Conservation (phyloP, 2,888 invertebrate species). For the Metellina segmentata region DNA sequence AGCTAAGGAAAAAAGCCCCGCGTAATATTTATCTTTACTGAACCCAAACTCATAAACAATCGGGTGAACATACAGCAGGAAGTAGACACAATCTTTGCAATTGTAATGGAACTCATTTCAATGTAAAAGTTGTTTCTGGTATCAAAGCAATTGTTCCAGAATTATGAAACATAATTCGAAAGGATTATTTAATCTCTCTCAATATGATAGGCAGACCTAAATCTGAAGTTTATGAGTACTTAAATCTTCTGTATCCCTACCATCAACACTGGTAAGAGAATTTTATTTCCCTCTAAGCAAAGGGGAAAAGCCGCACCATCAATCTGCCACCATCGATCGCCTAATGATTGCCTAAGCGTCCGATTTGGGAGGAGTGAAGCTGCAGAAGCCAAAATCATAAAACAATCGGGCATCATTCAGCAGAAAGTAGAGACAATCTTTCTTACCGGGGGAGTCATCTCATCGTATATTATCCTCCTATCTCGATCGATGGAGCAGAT, state of each 20-base stretch:
- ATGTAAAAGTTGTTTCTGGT: too few relatives aligned
- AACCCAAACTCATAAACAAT: constrained; percentile 21
- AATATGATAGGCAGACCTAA: background rate
- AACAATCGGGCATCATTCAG: constrained; percentile 37
- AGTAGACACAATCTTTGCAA: constrained; percentile 1
- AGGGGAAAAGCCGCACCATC: background rate
- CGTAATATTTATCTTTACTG: background rate
- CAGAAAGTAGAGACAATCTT: constrained; percentile 23
- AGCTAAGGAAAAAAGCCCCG: background rate
- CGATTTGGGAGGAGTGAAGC: background rate
- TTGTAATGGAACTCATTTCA: too few relatives aligned
- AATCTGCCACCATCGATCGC: constrained; percentile 25
- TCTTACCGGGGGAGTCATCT: background rate
- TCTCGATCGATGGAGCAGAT: constrained; percentile 5
- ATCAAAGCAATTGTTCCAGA: background rate
- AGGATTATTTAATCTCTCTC: background rate
- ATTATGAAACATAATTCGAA: background rate
- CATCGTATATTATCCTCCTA: constrained; percentile 25
- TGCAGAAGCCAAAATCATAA: constrained; percentile 4
- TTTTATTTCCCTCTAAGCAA: background rate
- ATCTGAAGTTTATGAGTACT: background rate
- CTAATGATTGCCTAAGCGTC: constrained; percentile 28
- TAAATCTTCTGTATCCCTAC: background rate
- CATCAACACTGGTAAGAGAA: background rate
- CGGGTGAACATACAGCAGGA: constrained; percentile 24